Conservation (phyloP, 2,113 vertebrate genomes). For the Athene noctua region DNA sequence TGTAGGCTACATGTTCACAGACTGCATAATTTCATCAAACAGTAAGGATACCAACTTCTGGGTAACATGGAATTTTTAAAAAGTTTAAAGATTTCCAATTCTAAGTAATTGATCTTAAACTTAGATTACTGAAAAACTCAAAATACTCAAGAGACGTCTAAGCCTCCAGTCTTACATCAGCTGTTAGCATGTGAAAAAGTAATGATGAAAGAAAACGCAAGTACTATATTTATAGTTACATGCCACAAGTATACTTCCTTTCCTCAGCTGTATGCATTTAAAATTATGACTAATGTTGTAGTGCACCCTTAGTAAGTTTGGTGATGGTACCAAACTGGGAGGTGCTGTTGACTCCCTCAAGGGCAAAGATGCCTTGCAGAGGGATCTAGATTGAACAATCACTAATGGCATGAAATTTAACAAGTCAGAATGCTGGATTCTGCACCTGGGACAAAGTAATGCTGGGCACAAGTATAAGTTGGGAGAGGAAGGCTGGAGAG, state of each 20-base stretch:
- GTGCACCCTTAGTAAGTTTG: background rate
- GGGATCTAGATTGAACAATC: background rate
- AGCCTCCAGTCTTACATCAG: background rate
- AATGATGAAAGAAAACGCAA: background rate
- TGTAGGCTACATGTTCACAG: background rate
- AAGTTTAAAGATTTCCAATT: background rate
- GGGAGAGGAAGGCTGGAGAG: background rate
- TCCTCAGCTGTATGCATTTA: background rate
- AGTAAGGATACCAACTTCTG: background rate
- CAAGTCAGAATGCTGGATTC: background rate
- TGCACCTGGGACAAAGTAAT: fast-evolving
- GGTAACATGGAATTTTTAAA: background rate
- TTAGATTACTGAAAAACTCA: background rate
- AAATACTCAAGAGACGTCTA: background rate
- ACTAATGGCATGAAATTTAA: background rate
- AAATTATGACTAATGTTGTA: background rate
- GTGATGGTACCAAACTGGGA: background rate
- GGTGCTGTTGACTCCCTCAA: background rate
- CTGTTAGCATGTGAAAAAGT: background rate
- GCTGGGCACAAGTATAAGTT: fast-evolving
- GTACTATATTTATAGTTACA: background rate
- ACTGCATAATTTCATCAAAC: background rate
- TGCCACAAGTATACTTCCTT: background rate
- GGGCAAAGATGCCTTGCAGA: background rate
- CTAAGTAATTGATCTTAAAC: background rate